Base-by-base conservation (phyloP, 2,113 vertebrate species). In the Prunella fulvescens region DNA sequence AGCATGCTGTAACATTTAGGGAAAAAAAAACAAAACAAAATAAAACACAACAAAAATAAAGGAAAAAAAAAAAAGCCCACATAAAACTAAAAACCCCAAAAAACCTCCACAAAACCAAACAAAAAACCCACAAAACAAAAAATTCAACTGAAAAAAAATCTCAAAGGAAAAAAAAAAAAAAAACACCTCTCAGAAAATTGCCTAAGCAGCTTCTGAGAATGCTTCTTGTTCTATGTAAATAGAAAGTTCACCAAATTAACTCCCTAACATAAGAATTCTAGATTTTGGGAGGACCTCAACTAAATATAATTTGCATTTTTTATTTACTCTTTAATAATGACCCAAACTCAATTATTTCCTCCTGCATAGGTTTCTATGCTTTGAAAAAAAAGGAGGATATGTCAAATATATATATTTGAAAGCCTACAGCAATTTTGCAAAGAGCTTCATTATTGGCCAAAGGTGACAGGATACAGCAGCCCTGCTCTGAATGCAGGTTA, bases 401-500 rank as follows among this genome's bases (percentile, higher is more conserved):
- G 33, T 62, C 45, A 91, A 91, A 88, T 70, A 79, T 33, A 88
- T 70, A 79, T 33, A 89, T 85, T 88, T 80, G 84, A 35, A 93
- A 84, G 67, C 67, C 84, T 74, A 62, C 29, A 60, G 67, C 74
- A 88, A 62, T 90, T 95, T 73, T 88, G 26, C 57, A 88, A 90
- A 90, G n/a, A 91, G 54, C 29, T 86, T 91, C 48, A 62, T 95
- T 90, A 70, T 39, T 62, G 79, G 83, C 40, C 81, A 86, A 85
- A 96, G 82, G 64, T 90, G 74, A 84, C n/a, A 80, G 47, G 20
- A 95, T 66, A 18, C 69, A 74, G 82, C 60, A 90, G 74, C 57
- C 58, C 81, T 87, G 51, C 95, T 96, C 81, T 93, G 88, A 96
- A 96, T 86, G 77, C 65, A 69, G 77, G 88, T 69, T 80, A 70